Conservation (phyloP, 2,797 vertebrate species). For the Catharus ustulatus region DNA sequence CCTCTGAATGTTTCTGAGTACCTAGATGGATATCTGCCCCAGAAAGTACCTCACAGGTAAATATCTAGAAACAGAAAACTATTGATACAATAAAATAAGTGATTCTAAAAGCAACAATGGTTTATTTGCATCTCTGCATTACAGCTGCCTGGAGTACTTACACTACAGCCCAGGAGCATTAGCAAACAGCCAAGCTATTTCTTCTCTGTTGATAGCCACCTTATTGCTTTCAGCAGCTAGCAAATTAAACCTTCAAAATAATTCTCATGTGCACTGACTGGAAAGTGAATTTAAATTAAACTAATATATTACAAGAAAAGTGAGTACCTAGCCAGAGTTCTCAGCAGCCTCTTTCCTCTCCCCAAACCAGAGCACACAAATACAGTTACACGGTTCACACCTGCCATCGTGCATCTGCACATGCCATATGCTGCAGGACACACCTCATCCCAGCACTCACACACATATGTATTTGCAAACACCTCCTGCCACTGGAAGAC, state of each 20-base stretch:
- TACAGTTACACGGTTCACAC: not conserved
- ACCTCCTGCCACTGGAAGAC: conserved; percentile 34
- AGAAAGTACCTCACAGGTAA: not conserved
- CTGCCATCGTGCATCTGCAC: conserved; percentile 27
- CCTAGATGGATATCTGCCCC: not conserved
- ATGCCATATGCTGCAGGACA: not conserved
- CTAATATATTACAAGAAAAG: conserved; percentile 71
- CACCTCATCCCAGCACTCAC: not conserved
- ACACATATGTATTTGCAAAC: conserved; percentile 38
- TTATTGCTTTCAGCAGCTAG: conserved; percentile 75
- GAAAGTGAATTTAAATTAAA: conserved; percentile 81
- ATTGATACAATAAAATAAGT: conserved; percentile 52
- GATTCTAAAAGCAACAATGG: conserved; percentile 21
- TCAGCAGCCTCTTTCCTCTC: conserved; percentile 20
- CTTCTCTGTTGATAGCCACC: conserved; percentile 65
- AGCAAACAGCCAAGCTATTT: conserved; percentile 62
- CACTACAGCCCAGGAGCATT: conserved; percentile 43
- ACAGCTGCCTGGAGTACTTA: conserved; percentile 25
- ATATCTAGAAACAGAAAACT: conserved; percentile 37
- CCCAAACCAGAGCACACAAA: not conserved
- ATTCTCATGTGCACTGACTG: conserved; percentile 76
- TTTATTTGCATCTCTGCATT: conserved; percentile 43
- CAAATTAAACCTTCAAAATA: conserved; percentile 79
- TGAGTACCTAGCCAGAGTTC: conserved; percentile 53
- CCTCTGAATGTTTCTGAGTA: not conserved